A percentile compares a stretch with the other conserved stretches of the same genome.
These are phyloP conservation scores for Merops nubicus DNA, from an alignment of 2,113 vertebrate species.

Conservation along the genomic window DNA sequence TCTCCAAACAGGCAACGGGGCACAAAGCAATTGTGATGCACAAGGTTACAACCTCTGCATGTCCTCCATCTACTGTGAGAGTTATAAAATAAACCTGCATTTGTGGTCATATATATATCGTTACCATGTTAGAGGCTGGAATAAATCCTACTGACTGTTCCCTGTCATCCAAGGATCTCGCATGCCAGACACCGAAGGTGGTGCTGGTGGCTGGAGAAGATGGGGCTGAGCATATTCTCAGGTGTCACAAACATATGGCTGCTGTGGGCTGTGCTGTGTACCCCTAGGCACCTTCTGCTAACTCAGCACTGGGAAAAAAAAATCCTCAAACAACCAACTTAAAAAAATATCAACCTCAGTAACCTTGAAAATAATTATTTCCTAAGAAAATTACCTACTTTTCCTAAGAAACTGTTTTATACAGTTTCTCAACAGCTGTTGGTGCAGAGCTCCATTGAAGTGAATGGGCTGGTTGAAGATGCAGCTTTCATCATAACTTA, in stretches of 20 bases:
- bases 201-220: neutral
- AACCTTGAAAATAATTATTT: neutral
- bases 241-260: neutral
- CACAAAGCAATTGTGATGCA: neutral
- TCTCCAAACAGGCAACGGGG: neutral
- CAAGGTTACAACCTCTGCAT: fast-evolving
- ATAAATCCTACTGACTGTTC: neutral
- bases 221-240: neutral
- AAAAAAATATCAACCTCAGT: neutral
- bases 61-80: neutral
- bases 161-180: neutral
- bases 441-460: neutral
- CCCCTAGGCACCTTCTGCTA: neutral
- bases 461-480: neutral
- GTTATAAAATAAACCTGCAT: neutral
- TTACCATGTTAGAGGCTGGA: neutral
- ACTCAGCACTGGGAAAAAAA: neutral
- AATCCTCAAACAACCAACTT: neutral
- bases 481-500: neutral
- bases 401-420: neutral
- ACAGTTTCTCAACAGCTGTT: neutral
- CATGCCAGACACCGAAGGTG: neutral
- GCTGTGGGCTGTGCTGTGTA: neutral
- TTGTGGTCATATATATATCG: neutral
- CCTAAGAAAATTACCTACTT: neutral